Evolutionary conservation across 2,888 invertebrate species (phyloP).

Genomic region (Oscheius sp.): DNA sequence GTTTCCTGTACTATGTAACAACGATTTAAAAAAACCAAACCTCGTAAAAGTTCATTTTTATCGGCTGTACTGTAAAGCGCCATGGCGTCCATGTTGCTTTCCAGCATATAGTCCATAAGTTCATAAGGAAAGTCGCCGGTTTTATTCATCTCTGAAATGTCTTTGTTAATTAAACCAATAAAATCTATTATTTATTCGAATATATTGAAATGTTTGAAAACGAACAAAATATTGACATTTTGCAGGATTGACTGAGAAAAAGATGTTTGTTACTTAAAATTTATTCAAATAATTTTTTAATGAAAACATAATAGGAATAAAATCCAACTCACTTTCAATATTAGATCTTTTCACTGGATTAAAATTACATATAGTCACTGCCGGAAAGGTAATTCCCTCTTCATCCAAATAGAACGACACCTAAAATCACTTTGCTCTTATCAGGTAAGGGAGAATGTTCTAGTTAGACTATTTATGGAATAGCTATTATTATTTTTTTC

Average conservation of each 20-base stretch:
- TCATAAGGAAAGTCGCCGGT: slow-evolving; percentile 55
- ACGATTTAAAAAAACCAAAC: background rate
- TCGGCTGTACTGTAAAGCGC: slow-evolving; percentile 45
- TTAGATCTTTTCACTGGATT: slow-evolving; percentile 58
- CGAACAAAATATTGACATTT: no score
- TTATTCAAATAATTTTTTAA: no score
- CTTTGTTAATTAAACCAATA: no score
- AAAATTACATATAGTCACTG: slow-evolving; percentile 65
- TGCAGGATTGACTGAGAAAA: no score
- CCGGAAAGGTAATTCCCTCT: slow-evolving; percentile 61
- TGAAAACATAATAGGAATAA: no score
- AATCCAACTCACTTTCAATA: slow-evolving; percentile 41
- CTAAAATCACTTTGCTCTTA: slow-evolving; percentile 33
- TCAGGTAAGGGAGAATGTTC: background rate
- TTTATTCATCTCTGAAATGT: slow-evolving; percentile 46
- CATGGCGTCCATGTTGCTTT: slow-evolving; percentile 50
- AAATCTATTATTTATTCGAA: no score
- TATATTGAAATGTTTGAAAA: no score
- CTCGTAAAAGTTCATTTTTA: slow-evolving; percentile 13
- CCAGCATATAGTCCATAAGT: slow-evolving; percentile 59
- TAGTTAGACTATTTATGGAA: no score
- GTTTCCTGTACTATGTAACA: slow-evolving; percentile 34
- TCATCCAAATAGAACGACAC: slow-evolving; percentile 64
- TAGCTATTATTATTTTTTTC: no score
- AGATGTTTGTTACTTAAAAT: no score